Conservation (phyloP, 2,888 invertebrate species). For the Acleris emargana region DNA sequence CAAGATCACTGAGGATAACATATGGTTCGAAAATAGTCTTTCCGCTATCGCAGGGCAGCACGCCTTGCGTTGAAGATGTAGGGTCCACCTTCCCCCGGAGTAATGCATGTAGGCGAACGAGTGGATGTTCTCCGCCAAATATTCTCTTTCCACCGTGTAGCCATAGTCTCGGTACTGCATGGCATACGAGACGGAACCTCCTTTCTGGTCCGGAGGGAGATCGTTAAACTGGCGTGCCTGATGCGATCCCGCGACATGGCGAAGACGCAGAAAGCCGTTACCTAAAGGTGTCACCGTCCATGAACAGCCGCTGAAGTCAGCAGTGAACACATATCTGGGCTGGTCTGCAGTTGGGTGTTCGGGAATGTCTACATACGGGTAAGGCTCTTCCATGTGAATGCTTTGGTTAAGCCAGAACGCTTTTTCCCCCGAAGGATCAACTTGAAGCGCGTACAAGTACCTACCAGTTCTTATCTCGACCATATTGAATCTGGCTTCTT, state of each 20-base stretch:
- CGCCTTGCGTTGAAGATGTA: background rate
- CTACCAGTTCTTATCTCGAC: background rate
- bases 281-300: constrained; percentile 2
- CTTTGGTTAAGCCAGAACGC: background rate
- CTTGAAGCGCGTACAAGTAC: background rate
- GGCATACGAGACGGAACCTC: background rate
- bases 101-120: background rate
- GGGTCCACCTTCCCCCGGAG: background rate
- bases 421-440: constrained; percentile 1
- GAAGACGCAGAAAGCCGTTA: background rate
- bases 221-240: background rate
- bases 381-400: background rate
- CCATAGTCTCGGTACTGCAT: constrained; percentile 5
- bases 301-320: constrained; percentile 3
- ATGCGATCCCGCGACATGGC: background rate
- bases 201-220: background rate
- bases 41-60: background rate
- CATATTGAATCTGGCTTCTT: background rate
- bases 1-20: background rate
- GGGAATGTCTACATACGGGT: background rate
- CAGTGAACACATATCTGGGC: constrained; percentile 4
- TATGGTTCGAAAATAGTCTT: too few relatives aligned
- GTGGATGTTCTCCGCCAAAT: background rate
- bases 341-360: background rate
- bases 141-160: background rate